Evolutionary conservation across 2,113 vertebrate species (phyloP), one percentile per base, ranked within the genome.

Genomic region (Triplophysa siluroides): DNA sequence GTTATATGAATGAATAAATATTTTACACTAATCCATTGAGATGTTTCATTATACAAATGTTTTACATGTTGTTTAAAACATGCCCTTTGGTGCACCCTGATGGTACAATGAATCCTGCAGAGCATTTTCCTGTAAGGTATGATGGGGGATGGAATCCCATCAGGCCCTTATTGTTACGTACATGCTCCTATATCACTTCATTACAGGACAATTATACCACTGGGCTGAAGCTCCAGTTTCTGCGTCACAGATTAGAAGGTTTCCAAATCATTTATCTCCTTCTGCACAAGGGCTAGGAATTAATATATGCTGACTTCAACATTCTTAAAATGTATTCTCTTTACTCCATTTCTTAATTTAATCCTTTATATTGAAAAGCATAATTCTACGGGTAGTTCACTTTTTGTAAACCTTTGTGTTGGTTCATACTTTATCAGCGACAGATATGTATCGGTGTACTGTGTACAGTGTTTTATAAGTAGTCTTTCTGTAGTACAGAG

Each of bases 201-300:
- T 69, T 87, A 85, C 83, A 41, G 21, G 63, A 91, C 91, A 87
- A 92, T 95, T 94, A 96, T 96, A 95, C 95, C 96, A 93, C 96
- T 98, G 97, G 97, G 96, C 95, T 66, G 81, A 90, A 92, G 92
- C 88, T 86, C 83, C 60, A 78, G 62, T 81, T 78, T 84, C 65
- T 9, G 16, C 29, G 29, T 19, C 18, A 54, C 64, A 66, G 23
- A 13, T 63, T 23, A 85, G 47, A 41, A 29, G n/a, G 10, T n/a
- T 29, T 67, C n/a, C 45, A 43, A 78, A 75, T 45, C 41, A 83
- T 69, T 78, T 71, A 65, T 38, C 52, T 78, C 85, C 61, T 77
- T 71, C 52, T 81, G 10, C 72, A 26, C 61, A 84, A 66, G 47
- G 84, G 29, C 41, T 74, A 71, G 52, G 38, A 87, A 83, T 79